Conservation (phyloP, 2,888 invertebrate genomes). For the Lordiphosa fenestrarum region DNA sequence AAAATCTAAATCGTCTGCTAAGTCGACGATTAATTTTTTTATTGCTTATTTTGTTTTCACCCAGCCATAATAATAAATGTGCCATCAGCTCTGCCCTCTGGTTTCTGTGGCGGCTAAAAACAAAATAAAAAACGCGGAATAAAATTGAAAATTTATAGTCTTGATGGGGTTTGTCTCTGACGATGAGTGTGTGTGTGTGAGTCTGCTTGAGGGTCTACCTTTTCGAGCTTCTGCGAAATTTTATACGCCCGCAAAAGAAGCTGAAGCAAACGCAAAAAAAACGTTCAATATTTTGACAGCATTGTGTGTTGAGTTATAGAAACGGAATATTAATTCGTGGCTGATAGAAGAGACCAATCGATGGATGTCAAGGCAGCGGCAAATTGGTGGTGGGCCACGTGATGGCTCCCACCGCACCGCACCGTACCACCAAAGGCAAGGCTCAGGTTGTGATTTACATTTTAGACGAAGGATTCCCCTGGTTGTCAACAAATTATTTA, state of each 20-base stretch:
- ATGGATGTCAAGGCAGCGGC: conserved; percentile 35
- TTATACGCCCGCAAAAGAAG: conserved; percentile 21
- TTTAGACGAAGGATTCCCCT: background rate
- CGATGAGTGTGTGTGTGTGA: background rate
- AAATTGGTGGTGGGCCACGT: conserved; percentile 13
- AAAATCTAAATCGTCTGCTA: conserved; percentile 58
- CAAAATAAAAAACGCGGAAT: conserved; percentile 31
- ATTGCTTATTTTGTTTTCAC: conserved; percentile 69
- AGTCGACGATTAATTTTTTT: conserved; percentile 69
- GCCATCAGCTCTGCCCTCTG: conserved; percentile 36
- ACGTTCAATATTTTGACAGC: conserved; percentile 71
- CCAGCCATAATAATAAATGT: conserved; percentile 46
- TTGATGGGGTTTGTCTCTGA: conserved; percentile 32
- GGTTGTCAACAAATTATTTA: conserved; percentile 35
- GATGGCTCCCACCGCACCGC: conserved; percentile 8
- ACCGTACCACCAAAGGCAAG: no score
- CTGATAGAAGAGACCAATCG: conserved; percentile 9
- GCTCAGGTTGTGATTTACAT: conserved; percentile 1
- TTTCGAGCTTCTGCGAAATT: conserved; percentile 58
- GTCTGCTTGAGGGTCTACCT: conserved; percentile 22
- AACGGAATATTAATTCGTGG: conserved; percentile 53
- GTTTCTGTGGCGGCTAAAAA: conserved; percentile 40
- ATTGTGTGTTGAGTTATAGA: conserved; percentile 63
- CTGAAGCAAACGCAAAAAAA: conserved; percentile 18
- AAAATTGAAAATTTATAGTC: conserved; percentile 70